These are phyloP conservation scores for Eupithecia insigniata DNA, from an alignment of 2,888 invertebrate genomes.

Conservation along the genomic window DNA sequence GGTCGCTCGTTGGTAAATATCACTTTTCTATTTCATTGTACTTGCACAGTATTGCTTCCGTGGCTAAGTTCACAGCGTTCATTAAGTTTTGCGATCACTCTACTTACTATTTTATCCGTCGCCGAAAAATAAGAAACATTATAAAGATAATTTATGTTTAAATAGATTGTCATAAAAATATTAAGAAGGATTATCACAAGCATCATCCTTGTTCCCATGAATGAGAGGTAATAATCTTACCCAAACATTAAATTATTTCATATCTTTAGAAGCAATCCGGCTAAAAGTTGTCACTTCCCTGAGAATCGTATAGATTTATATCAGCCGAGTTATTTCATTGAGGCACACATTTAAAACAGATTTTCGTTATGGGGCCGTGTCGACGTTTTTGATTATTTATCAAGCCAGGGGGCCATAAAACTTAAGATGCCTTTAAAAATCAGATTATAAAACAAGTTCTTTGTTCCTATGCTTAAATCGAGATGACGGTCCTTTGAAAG, in stretches of 20 bases:
- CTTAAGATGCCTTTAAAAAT: constrained; percentile 77
- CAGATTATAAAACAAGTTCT: constrained; percentile 81
- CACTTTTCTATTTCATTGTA: too few relatives aligned
- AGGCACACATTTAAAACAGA: constrained; percentile 57
- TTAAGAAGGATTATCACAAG: constrained; percentile 4
- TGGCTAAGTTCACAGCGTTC: too few relatives aligned
- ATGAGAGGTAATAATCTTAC: constrained; percentile 6
- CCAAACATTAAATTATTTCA: constrained; percentile 21
- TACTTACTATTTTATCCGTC: neutral
- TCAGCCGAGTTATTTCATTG: constrained; percentile 59
- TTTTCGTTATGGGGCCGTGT: constrained; percentile 61
- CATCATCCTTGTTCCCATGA: constrained; percentile 24
- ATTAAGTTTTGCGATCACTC: too few relatives aligned
- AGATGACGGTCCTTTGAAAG: constrained; percentile 81
- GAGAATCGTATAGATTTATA: constrained; percentile 51
- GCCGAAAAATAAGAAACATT: neutral
- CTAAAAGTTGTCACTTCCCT: constrained; percentile 34
- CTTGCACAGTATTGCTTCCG: too few relatives aligned
- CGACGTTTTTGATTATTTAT: constrained; percentile 74
- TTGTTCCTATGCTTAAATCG: constrained; percentile 75
- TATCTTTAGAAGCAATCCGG: constrained; percentile 18
- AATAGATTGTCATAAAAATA: constrained; percentile 2
- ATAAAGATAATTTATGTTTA: neutral
- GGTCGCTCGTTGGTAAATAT: too few relatives aligned
- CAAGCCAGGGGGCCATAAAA: constrained; percentile 72